A percentile compares a stretch with the other conserved stretches of the same genome.
Conservation (phyloP, 2,888 invertebrate species). For the Latrodectus elegans region DNA sequence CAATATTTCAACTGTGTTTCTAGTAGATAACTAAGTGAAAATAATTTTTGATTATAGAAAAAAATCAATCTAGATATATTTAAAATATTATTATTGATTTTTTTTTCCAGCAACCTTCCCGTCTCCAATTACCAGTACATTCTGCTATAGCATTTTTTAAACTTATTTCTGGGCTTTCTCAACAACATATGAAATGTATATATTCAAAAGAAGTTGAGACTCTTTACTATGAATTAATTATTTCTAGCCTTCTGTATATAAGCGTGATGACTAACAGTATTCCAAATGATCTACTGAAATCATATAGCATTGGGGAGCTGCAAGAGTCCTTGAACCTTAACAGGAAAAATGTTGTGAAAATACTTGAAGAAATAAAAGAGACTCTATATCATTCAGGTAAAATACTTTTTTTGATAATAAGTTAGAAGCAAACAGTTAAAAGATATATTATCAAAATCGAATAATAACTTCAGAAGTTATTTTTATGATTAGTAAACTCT, state of each 20-base stretch:
- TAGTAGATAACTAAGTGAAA: too few relatives aligned
- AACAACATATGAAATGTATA: too few relatives aligned
- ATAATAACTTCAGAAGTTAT: too few relatives aligned
- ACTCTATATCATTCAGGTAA: neutral
- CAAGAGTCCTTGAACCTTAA: neutral
- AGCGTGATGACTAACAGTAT: slow-evolving; percentile 3
- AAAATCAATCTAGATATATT: too few relatives aligned
- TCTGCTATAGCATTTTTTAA: neutral
- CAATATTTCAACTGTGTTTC: too few relatives aligned
- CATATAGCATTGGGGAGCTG: neutral
- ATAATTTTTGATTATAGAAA: too few relatives aligned
- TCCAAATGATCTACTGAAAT: neutral
- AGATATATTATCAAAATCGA: too few relatives aligned
- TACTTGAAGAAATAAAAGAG: neutral
- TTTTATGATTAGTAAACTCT: too few relatives aligned
- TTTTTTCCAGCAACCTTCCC: too few relatives aligned
- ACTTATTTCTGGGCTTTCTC: neutral
- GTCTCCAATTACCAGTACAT: neutral
- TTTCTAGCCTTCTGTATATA: neutral
- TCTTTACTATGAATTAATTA: neutral
- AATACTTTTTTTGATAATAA: too few relatives aligned
- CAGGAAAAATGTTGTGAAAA: neutral
- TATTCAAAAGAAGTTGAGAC: neutral
- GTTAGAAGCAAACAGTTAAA: neutral
- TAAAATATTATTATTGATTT: too few relatives aligned